Base-by-base conservation (phyloP, 2,888 invertebrate species). In the Magallana nippona region DNA sequence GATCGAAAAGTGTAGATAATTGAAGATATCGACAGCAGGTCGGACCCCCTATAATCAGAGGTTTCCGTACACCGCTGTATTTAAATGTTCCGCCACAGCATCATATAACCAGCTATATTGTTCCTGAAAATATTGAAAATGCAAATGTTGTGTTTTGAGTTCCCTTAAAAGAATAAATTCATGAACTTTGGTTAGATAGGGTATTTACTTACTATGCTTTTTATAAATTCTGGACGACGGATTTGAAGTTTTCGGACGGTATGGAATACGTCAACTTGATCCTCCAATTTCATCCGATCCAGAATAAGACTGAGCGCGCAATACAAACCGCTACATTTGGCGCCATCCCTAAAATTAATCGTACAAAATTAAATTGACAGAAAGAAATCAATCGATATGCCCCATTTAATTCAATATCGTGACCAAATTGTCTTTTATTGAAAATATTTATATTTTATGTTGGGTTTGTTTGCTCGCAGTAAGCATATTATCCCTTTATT, bases 61-160 rank as follows among this genome's bases (percentile, higher is more conserved):
- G 58, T 86, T 86, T 55, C 79, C 81, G 55, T 86, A 86, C 10
- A 84, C 62, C 27, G 77, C 55, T 3, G 82, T 62, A 17, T 89
- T 88, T 27, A 89, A 86, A 78, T 88, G 87, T 62, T 86, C 87
- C 44, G 83, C 84, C 0, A 88, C 82, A 22, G 85, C 80, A 32
- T 89, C 89, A 83, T 89, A 89, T 10, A 89, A 79, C 56, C 86
- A 89, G 71, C 86, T 81, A 81, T 89, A 89, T 82, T 89, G 89
- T 56, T 88, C 88, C 89, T 89, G 83, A 63, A 89, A 86, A n/a
- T 55, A 57, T 22, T 58, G 63, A 56, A 85, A 60, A 27, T 57
- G 55, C 19, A 55, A 62, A 55, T 55, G 58, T 22, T 62, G 8
- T 62, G 2, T 1, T 11, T 71, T 27, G 13, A 27, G 32, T 71